Base-by-base conservation (phyloP, 2,113 vertebrate genomes). In the Ia io region DNA sequence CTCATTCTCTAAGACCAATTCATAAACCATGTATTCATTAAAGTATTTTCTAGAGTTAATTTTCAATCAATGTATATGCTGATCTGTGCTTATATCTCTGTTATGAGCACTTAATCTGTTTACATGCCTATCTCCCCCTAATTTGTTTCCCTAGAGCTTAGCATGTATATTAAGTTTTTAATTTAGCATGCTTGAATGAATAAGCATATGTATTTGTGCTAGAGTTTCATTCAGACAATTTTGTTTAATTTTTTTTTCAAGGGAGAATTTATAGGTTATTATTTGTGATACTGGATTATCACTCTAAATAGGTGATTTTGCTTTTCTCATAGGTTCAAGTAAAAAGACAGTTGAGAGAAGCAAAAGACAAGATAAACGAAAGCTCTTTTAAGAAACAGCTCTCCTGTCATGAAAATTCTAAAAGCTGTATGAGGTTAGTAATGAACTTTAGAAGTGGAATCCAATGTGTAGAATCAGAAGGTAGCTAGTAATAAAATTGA, bases 251-350 rank as follows among this genome's bases (percentile, higher is more conserved):
- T 61, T 87, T 37, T 82, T 65, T 79, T 79, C 30, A 70, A 71
- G 44, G 83, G 40, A 95, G 22, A 95, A 47, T 51, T 78, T 14
- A 91, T 85, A 53, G 32, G 3, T 74, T 84, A 12, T 85, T 18
- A 30, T 85, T 90, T 88, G 28, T 91, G 44, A 9, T 79, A 25
- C n/a, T 94, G 25, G 7, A 77, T 87, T 97, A 35, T 79, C 49
- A 63, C 30, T 80, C 44, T 93, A 44, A 95, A 83, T 84, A 53
- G 32, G 4, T 78, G 18, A 71, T 88, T 96, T 96, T 96, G 49
- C 49, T 98, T 98, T 97, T 96, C 80, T 98, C 80, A 49, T 86
- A 98, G 98, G 69, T 98, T 98, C 97, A 97, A 90, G 83, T 98
- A 96, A 97, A 98, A 96, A 97, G 96, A 89, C 97, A 97, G 7